A percentile compares a stretch with the other conserved stretches of the same genome.
These are phyloP conservation scores for Heloderma charlesbogerti DNA, from an alignment of 2,113 vertebrate genomes.

Conservation along the genomic window DNA sequence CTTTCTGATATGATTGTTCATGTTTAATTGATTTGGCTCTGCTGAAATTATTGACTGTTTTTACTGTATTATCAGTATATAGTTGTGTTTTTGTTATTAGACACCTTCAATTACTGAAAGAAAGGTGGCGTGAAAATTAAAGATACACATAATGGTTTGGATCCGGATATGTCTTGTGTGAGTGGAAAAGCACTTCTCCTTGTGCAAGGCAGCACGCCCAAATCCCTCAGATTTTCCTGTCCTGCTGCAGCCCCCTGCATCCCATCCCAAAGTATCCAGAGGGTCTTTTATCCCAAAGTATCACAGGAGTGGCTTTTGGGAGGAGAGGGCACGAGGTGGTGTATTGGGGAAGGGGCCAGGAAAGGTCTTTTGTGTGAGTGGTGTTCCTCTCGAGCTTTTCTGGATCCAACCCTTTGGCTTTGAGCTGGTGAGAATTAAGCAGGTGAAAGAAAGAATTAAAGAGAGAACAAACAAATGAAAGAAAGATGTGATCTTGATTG, in stretches of 20 bases:
- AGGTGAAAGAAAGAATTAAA: no score
- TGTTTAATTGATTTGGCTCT: neutral
- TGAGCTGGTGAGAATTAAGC: neutral
- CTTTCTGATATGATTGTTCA: neutral
- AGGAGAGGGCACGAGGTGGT: neutral
- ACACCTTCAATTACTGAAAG: neutral
- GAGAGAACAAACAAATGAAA: neutral
- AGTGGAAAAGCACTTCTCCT: neutral
- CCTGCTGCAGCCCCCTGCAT: neutral
- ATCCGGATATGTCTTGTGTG: neutral
- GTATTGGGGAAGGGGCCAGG: neutral
- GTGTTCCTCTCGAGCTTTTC: neutral
- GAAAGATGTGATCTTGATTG: neutral
- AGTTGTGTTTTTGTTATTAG: neutral
- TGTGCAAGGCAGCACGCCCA: neutral
- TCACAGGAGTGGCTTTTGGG: neutral
- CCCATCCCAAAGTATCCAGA: no score
- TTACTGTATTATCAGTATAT: neutral
- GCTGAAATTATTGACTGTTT: neutral
- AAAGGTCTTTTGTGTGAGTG: neutral
- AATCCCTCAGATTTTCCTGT: neutral
- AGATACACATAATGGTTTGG: neutral
- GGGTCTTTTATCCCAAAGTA: no score
- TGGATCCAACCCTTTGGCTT: no score
- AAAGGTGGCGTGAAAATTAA: neutral